A percentile compares a stretch with the other conserved stretches of the same genome.
Conservation (phyloP, 2,888 invertebrate genomes). For the Gibbula magus region DNA sequence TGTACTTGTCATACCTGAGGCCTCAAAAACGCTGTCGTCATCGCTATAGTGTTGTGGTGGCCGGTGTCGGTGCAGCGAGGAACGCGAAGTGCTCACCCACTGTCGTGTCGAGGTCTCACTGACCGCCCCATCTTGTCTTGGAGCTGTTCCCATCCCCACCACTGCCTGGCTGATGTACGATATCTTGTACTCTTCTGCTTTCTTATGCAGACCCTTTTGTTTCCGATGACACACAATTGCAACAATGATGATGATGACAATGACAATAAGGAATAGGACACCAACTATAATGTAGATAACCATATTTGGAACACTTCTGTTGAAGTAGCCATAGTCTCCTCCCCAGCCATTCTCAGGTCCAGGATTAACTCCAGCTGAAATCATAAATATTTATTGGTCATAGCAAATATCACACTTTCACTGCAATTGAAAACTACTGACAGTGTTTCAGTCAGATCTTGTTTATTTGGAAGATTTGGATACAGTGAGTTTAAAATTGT, state of each 20-base stretch:
- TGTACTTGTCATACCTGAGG: not conserved
- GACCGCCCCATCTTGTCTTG: not conserved
- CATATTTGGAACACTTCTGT: constrained; percentile 47
- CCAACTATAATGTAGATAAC: constrained; percentile 49
- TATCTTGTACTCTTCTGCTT: constrained; percentile 52
- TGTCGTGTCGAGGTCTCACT: not conserved
- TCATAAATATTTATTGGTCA: too few species aligned
- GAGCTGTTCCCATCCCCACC: too few species aligned
- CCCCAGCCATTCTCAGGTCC: constrained; percentile 52
- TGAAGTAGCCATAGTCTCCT: constrained; percentile 48
- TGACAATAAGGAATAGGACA: constrained; percentile 45
- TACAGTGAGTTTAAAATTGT: too few species aligned
- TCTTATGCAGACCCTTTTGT: constrained; percentile 46
- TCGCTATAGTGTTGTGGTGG: constrained; percentile 23
- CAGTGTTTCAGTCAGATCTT: too few species aligned
- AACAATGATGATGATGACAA: constrained; percentile 49
- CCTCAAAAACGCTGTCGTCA: constrained; percentile 42
- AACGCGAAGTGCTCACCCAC: constrained; percentile 13
- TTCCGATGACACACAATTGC: constrained; percentile 50
- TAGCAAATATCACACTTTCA: too few species aligned
- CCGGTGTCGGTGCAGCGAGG: not conserved
- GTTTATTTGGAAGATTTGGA: too few species aligned
- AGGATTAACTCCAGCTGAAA: constrained; percentile 25
- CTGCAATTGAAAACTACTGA: too few species aligned
- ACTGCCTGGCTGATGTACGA: constrained; percentile 47